Evolutionary conservation across 2,888 invertebrate species (phyloP), one percentile per base, ranked within the genome.

Genomic region (Tetragonula carbonaria): DNA sequence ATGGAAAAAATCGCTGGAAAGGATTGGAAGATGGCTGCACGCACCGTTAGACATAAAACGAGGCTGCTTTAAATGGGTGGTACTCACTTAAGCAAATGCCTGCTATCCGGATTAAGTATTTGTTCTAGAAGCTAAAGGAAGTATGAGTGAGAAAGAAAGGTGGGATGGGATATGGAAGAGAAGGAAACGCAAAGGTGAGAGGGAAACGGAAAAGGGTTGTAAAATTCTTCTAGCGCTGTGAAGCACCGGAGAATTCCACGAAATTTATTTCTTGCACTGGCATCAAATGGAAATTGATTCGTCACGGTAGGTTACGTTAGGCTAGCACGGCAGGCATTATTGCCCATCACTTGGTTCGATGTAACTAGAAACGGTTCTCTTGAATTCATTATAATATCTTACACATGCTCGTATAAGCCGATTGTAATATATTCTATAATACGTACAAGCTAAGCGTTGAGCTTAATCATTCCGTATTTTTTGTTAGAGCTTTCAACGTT

Each of bases 51-150:
- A 91, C 90, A 85, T 92, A 92, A 93, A 93, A 91, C 88, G 88
- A 85, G 88, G 90, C 90, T 91, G 91, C 91, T 90, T 91, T 92
- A 92, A 93, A 93, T 92, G 91, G 92, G 91, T 90, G 90, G 92
- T 92, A 93, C 93, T 94, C 93, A 94, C 93, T 94, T 93, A 93
- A 91, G 93, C 93, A 94, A 94, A 94, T 94, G 93, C 92, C 90
- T 88, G 92, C 92, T 92, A 93, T 94, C 93, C 91, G 93, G 92
- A 94, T 94, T 94, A 93, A 94, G 94, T 94, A 93, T 94, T 93
- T 94, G 93, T 93, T 93, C 91, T 93, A 92, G 93, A 93, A 93
- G 93, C 92, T 90, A 87, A 91, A 91, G 91, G 92, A 88, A 88
- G 88, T 82, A 89, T 84, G 86, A 86, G 88, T 45, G 45, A 45